Evolutionary conservation across 2,888 invertebrate species (phyloP).

Genomic region (Synergus laeviventris): DNA sequence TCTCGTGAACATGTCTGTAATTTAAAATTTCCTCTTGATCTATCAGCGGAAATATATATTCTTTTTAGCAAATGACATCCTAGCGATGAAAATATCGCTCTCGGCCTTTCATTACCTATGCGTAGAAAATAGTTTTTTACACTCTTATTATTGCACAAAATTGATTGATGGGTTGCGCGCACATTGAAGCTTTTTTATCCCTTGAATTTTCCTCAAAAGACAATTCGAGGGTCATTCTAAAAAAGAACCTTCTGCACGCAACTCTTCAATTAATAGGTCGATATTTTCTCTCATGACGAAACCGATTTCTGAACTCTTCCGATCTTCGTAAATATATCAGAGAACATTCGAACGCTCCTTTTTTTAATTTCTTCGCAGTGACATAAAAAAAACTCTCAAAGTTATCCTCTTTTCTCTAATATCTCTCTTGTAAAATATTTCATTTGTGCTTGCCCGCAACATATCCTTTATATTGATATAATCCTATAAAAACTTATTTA

Average conservation of each 20-base stretch:
- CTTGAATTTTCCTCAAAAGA: conserved; percentile 10
- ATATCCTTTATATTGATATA: conserved; percentile 29
- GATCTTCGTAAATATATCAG: neutral
- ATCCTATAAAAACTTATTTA: conserved; percentile 18
- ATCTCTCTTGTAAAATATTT: conserved; percentile 19
- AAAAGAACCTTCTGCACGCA: neutral
- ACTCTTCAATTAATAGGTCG: conserved; percentile 14
- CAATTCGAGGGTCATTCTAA: neutral
- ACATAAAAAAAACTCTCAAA: neutral
- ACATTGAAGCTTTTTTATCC: conserved; percentile 19
- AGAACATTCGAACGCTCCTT: neutral
- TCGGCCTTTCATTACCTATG: conserved; percentile 30
- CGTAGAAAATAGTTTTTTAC: conserved; percentile 15
- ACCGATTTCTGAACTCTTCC: conserved; percentile 13
- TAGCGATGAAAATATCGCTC: conserved; percentile 32
- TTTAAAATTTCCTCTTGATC: neutral
- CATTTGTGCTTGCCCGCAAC: conserved; percentile 14
- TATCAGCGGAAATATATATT: neutral
- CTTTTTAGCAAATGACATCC: neutral
- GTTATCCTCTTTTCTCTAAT: neutral
- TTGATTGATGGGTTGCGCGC: conserved; percentile 22
- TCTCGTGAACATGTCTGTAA: neutral
- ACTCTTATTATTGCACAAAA: conserved; percentile 37
- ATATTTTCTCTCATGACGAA: neutral
- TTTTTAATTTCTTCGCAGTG: neutral